Conservation (phyloP, 2,888 invertebrate species). For the Lucinisca nassula region DNA sequence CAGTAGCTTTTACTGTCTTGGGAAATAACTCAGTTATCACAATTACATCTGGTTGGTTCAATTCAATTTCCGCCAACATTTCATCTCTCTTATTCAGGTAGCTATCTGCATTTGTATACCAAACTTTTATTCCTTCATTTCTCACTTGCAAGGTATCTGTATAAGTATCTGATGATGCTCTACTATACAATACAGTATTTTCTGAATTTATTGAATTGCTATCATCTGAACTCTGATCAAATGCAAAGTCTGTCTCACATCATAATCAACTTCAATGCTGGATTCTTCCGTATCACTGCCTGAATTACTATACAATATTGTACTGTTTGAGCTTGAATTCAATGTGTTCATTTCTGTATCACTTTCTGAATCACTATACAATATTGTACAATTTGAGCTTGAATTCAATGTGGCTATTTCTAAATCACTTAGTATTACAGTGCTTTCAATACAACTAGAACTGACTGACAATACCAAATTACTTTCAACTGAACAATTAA, state of each 20-base stretch:
- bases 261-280: neutral
- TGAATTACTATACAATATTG: neutral
- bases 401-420: neutral
- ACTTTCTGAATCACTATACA: neutral
- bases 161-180: neutral
- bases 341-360: neutral
- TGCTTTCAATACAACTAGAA: neutral
- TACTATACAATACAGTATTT: neutral
- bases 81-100: slow-evolving; percentile 12
- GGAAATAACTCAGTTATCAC: slow-evolving; percentile 13
- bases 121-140: neutral
- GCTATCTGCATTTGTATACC: slow-evolving; percentile 13
- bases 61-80: neutral
- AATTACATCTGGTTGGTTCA: neutral
- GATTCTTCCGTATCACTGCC: neutral
- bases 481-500: no score
- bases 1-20: neutral
- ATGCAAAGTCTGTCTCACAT: neutral
- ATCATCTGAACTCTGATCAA: neutral
- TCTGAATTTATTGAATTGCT: neutral
- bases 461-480: neutral
- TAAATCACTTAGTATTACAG: neutral
- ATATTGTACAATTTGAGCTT: neutral
- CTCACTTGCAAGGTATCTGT: neutral
- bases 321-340: neutral